phyloP scores from a whole-genome alignment of 1,140 invertebrate species.

The Stenopsyche tienmushanensis region DNA sequence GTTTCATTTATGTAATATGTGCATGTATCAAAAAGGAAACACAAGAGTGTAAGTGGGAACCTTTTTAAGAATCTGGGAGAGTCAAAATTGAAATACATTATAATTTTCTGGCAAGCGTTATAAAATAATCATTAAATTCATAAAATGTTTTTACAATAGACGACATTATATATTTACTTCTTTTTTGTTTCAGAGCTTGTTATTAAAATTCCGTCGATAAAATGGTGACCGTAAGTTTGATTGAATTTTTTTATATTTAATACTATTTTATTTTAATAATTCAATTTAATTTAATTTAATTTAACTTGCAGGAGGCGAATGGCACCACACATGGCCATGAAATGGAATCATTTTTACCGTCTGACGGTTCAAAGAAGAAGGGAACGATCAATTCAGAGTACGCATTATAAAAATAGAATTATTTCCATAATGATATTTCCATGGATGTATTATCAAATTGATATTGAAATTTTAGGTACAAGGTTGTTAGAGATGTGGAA shows the following conservation, averaged over 20 bases:
- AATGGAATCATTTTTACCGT: conserved; percentile 66
- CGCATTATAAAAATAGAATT: background rate
- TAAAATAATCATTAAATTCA: too few species aligned
- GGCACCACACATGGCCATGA: conserved; percentile 50
- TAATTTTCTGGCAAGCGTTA: too few species aligned
- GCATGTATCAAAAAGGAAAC: too few species aligned
- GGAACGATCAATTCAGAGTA: conserved; percentile 45
- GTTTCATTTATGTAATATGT: too few species aligned
- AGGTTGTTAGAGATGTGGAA: conserved; percentile 58
- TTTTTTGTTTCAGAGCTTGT: too few species aligned
- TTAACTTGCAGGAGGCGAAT: conserved; percentile 34
- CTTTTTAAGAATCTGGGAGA: too few species aligned
- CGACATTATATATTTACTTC: too few species aligned
- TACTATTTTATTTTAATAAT: background rate
- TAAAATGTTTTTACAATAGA: too few species aligned
- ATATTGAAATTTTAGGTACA: conserved; percentile 58
- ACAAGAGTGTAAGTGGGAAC: too few species aligned
- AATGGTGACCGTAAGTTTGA: conserved; percentile 7
- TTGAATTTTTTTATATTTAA: background rate
- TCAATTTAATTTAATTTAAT: background rate
- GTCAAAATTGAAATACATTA: too few species aligned
- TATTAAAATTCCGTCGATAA: too few species aligned
- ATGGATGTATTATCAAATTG: conserved; percentile 22
- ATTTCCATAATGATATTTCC: conserved; percentile 13
- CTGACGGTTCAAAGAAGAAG: conserved; percentile 57